Conservation (phyloP, 2,888 invertebrate genomes). For the Heliconius ethilla region DNA sequence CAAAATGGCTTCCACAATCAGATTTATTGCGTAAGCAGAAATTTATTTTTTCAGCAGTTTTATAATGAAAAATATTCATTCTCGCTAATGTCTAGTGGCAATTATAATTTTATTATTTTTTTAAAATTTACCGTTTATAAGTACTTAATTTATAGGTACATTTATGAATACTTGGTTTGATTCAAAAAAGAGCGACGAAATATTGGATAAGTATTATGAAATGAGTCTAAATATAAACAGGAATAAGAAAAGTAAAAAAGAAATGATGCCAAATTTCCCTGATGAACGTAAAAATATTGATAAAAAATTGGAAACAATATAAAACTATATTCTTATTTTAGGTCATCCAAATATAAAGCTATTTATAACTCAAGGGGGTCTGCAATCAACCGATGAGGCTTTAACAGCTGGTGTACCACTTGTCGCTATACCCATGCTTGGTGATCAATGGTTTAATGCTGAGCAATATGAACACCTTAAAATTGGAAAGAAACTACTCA, state of each 20-base stretch:
- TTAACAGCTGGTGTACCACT: constrained; percentile 63
- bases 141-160: too few relatives aligned
- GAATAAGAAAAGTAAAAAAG: neutral
- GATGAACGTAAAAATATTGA: too few relatives aligned
- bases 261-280: neutral
- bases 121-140: too few relatives aligned
- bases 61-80: too few relatives aligned
- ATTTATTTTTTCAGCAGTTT: neutral
- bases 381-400: constrained; percentile 70
- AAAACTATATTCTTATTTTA: constrained; percentile 40
- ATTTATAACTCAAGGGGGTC: constrained; percentile 71
- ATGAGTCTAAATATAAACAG: neutral
- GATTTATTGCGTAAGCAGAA: constrained; percentile 55
- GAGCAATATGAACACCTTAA: constrained; percentile 52
- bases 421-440: constrained; percentile 63
- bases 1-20: constrained; percentile 66
- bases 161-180: too few relatives aligned
- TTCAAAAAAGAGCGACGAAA: neutral
- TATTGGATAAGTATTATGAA: neutral
- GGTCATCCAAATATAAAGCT: constrained; percentile 69
- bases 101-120: too few relatives aligned
- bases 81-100: too few relatives aligned
- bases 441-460: constrained; percentile 66
- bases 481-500: constrained; percentile 55
- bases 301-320: neutral